Evolutionary conservation across 2,797 vertebrate genomes (phyloP), one percentile per base, ranked within the genome.

Genomic region (Lophotriccus pileatus): DNA sequence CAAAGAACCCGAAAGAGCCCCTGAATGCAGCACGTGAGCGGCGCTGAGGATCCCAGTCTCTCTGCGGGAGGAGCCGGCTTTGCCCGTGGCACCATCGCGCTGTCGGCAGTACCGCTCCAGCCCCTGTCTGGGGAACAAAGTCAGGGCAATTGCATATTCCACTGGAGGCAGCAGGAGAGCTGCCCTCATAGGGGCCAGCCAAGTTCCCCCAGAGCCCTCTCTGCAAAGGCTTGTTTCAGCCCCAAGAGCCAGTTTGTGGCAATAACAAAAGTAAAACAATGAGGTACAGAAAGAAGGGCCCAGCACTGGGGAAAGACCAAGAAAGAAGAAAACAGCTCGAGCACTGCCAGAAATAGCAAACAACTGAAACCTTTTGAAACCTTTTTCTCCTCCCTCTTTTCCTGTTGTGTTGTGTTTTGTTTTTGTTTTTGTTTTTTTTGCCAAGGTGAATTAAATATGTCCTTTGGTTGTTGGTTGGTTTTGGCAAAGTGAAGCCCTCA

Each of bases 401-500:
- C 34, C 66, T 43, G 43, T 20, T 72, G 60, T 59, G n/a, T 34
- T 56, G 53, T 44, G 30, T 17, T 21, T n/a, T 43, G 44, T 82
- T 30, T 72, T 79, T 69, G 21, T 47, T 47, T 47, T 4, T 75
- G 69, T 34, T 74, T 94, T 74, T 79, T 69, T 80, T 93, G 90
- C 97, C 93, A 83, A 94, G 94, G 89, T 91, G 93, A 97, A 96
- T 97, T 96, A 97, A 97, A 96, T 97, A 97, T 7, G 90, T 98
- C 97, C 90, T 81, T 94, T 96, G 46, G 53, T 94, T 84, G 83
- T 93, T 87, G 72, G 66, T 67, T 76, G 73, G 37, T 97, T 97
- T 97, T 97, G 97, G 98, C 97, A 97, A 98, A 98, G 92, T 97
- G 96, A 89, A 96, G 96, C 97, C 96, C 95, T 96, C 44, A 90